Percentiles rank a stretch among this genome's conserved stretches.
Conservation (phyloP, 2,113 vertebrate genomes). For the Stegostoma tigrinum region DNA sequence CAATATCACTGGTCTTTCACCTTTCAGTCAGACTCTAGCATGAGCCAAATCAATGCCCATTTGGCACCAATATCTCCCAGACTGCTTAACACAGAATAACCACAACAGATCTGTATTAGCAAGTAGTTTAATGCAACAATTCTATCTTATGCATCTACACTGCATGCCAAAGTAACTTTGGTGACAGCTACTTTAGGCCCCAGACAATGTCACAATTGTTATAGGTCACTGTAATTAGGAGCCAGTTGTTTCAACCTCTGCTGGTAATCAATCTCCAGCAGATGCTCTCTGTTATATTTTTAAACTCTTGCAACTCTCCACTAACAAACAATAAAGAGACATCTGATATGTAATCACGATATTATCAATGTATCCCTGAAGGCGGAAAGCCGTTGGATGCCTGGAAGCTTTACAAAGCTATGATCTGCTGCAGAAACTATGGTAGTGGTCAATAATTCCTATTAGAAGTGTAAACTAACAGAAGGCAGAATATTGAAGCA, state of each 20-base stretch:
- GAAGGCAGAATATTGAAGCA: neutral
- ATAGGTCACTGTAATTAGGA: neutral
- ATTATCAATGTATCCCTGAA: neutral
- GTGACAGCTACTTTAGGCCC: neutral
- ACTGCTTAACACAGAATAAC: neutral
- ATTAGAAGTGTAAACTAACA: neutral
- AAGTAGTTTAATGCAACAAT: neutral
- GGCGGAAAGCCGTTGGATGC: neutral
- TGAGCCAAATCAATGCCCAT: too few relatives aligned
- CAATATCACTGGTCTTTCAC: too few relatives aligned
- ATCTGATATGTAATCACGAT: neutral
- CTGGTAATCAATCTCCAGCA: neutral
- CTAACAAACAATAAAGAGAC: neutral
- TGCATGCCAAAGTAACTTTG: neutral
- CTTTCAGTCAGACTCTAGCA: too few relatives aligned
- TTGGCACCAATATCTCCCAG: too few relatives aligned
- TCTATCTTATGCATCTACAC: neutral
- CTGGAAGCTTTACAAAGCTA: neutral
- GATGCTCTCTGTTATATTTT: neutral
- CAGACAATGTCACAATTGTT: neutral
- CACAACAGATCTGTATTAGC: neutral
- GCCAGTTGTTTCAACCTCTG: neutral
- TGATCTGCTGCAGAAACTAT: neutral
- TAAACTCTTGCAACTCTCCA: neutral
- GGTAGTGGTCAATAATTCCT: neutral